phyloP scores from a whole-genome alignment of 2,113 vertebrate genomes.

The Benitochromis conjunctus region DNA sequence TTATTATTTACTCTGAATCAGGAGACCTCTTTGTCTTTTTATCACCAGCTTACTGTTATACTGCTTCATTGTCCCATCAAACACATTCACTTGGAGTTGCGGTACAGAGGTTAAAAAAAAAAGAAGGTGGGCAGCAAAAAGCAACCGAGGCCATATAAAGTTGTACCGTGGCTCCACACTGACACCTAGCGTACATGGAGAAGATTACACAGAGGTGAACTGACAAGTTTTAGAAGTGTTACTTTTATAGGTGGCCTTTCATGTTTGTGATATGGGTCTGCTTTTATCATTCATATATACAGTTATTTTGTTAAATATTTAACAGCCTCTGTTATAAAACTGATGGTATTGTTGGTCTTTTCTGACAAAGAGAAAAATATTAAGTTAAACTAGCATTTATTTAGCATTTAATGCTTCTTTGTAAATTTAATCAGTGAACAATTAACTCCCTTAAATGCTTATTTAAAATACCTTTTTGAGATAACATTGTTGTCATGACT shows the following conservation, averaged over 20 bases:
- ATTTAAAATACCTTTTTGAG: no score
- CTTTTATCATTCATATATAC: neutral
- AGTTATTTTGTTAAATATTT: neutral
- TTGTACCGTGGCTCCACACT: neutral
- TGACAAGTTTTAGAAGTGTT: neutral
- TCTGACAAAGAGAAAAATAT: neutral
- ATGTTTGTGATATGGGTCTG: neutral
- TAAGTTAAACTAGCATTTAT: neutral
- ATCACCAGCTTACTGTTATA: neutral
- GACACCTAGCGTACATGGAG: slow-evolving; percentile 10
- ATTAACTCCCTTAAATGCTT: neutral
- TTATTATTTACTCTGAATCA: neutral
- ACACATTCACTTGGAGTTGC: neutral
- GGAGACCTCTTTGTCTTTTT: neutral
- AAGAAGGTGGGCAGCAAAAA: neutral
- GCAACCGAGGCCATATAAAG: neutral
- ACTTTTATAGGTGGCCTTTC: neutral
- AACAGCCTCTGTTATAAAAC: no score
- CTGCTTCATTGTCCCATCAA: neutral
- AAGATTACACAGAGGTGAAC: neutral
- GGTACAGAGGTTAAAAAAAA: neutral
- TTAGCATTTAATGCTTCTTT: neutral
- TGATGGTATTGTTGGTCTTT: neutral
- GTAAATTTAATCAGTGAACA: neutral
- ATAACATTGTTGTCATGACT: no score